Base-by-base conservation (phyloP, 2,113 vertebrate genomes). In the Athene cunicularia region DNA sequence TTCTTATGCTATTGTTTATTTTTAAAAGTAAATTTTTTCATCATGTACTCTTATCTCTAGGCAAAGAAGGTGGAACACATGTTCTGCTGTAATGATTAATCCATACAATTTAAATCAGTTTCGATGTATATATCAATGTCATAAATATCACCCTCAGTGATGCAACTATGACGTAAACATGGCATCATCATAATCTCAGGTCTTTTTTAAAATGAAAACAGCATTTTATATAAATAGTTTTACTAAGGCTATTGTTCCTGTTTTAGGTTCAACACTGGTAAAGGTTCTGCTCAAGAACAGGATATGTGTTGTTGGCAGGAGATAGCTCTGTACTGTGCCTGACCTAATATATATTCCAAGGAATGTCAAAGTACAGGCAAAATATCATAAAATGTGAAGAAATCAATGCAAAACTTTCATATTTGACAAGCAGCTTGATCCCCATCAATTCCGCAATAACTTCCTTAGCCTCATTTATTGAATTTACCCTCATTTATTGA, bases 341-440 rank as follows among this genome's bases (percentile, higher is more conserved):
- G 64, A 19, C 2, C 2, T 50, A 32, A 88, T 55, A 90, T 7
- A 59, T 35, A 62, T 77, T 83, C 53, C 67, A 80, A 26, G 53
- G 30, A 77, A 85, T 71, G 72, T 88, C 35, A 93, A 94, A 95
- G 37, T 89, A 93, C 84, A 88, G 41, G 73, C 60, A 92, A 63
- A 94, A 81, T 67, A 62, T 12, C 52, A 64, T 20, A 79, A 80
- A 71, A 81, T 47, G 53, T 43, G 80, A 75, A 90, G 52, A 63
- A 72, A 79, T 56, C 63, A 75, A 72, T 33, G 37, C 11, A 80
- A 30, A 76, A 68, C 41, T 15, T 70, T 45, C 8, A 3, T 50
- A 79, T 87, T 67, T 88, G 50, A 93, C 33, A 77, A 74, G 32
- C 8, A 80, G n/a, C 58, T 17, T 68, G 15, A 53, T 7, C 32